Base-by-base conservation (phyloP, 2,888 invertebrate genomes). In the Panzeria rudis region DNA sequence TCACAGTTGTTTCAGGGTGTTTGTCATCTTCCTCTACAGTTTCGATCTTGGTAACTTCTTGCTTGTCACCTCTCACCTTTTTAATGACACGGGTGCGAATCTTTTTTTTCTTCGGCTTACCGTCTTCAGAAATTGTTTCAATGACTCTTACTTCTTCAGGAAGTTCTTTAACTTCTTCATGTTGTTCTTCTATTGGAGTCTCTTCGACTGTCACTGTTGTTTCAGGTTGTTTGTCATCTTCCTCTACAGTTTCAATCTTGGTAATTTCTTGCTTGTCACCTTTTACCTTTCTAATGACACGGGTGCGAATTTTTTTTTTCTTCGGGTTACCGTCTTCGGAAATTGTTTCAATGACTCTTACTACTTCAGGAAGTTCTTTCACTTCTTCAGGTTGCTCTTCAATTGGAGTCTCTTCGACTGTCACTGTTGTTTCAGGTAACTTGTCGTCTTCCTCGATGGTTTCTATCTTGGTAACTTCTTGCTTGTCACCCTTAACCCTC, bases 401-500 rank as follows among this genome's bases (percentile, higher is more conserved):
- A 35, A 20, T 2, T 61, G 32, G 20, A 11, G 35, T 20, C 35
- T 61, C 59, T 35, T 61, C 59, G 5, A 61, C 59, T 13, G 59
- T 61, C 1, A 61, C 59, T 61, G 59, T 61, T 13, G 59, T 61
- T 61, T 61, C 59, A 35, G 59, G 59, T 17, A 17, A 11, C 11
- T 61, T 61, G 1, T 35, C 20, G 11, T 61, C 59, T 61, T 61
- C 59, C 7, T 61, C 59, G 35, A 61, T 17, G 20, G 59, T 61
- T 35, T 61, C 59, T 35, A 61, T 61, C 20, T 61, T 61, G 13
- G 59, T 61, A 29, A 61, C 59, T 61, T 61, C 59, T 35, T 61
- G 59, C 5, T 61, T 61, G 8, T 61, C 35, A 35, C 59, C 59
- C 59, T 61, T 61, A 3, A 61, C 20, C 35, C 35, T 61, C 20